These are phyloP conservation scores for Trinectes maculatus DNA, from an alignment of 2,113 vertebrate species.

Conservation along the genomic window DNA sequence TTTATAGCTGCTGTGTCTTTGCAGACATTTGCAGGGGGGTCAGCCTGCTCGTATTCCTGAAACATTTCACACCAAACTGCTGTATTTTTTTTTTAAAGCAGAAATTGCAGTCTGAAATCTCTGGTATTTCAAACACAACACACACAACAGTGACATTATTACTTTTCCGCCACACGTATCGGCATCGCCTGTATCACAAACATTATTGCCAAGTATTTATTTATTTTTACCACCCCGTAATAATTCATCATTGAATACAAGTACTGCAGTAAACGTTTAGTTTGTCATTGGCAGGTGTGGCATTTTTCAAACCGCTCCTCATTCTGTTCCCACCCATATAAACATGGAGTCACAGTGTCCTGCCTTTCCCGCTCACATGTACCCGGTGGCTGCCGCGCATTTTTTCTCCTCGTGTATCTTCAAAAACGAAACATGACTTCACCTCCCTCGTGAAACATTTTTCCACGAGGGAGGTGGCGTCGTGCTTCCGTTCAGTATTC, in stretches of 20 bases:
- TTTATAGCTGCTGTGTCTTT: slow-evolving; percentile 41
- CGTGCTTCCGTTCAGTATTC: slow-evolving; percentile 46
- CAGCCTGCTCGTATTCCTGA: slow-evolving; percentile 33
- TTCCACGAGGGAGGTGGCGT: slow-evolving; percentile 57
- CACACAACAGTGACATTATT: slow-evolving; percentile 39
- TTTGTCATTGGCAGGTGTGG: slow-evolving; percentile 11
- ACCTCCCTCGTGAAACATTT: too few relatives aligned
- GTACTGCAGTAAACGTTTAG: not conserved
- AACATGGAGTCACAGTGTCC: not conserved
- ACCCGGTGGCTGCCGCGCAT: slow-evolving; percentile 5
- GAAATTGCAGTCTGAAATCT: slow-evolving; percentile 32
- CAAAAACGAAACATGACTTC: too few relatives aligned
- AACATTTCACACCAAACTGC: slow-evolving; percentile 33
- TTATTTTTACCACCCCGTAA: slow-evolving; percentile 31
- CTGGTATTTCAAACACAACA: slow-evolving; percentile 42
- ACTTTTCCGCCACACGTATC: slow-evolving; percentile 8
- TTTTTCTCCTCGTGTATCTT: too few relatives aligned
- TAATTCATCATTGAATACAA: slow-evolving; percentile 29
- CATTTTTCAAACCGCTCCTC: slow-evolving; percentile 20
- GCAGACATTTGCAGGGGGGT: slow-evolving; percentile 53
- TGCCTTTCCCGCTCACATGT: not conserved
- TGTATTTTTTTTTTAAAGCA: slow-evolving; percentile 22
- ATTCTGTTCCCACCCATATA: not conserved
- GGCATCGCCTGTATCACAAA: slow-evolving; percentile 32
- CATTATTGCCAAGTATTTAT: slow-evolving; percentile 37